A percentile compares a stretch with the other conserved stretches of the same genome.
phyloP scores from a whole-genome alignment of 2,888 invertebrate species.

The Keiferia lycopersicella region DNA sequence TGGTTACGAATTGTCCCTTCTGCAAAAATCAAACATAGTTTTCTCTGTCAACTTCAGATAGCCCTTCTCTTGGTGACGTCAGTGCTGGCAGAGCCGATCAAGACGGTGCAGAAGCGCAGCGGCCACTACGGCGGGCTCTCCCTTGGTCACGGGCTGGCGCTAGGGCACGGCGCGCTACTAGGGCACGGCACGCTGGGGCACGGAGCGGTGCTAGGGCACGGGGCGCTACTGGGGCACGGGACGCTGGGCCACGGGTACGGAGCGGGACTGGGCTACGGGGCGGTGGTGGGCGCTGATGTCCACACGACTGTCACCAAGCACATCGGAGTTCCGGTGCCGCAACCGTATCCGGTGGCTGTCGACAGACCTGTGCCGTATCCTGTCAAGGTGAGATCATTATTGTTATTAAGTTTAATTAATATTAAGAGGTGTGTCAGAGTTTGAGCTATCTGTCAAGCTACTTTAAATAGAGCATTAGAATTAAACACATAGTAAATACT shows the following conservation, averaged over 20 bases:
- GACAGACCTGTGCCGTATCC: constrained; percentile 73
- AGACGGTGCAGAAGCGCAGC: constrained; percentile 72
- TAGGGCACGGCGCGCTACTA: constrained; percentile 50
- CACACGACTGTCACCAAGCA: constrained; percentile 77
- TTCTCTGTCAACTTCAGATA: constrained; percentile 51
- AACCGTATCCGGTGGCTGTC: constrained; percentile 74
- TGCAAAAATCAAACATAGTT: not conserved
- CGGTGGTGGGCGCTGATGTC: constrained; percentile 70
- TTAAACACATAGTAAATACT: too few relatives aligned
- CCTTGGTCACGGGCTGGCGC: constrained; percentile 32
- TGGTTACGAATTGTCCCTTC: too few relatives aligned
- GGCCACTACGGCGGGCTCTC: constrained; percentile 56
- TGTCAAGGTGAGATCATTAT: constrained; percentile 56
- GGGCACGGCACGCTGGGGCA: constrained; percentile 44
- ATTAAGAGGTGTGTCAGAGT: too few relatives aligned
- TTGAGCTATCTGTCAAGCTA: too few relatives aligned
- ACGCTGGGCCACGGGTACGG: constrained; percentile 36
- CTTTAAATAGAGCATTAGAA: too few relatives aligned
- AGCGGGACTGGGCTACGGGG: constrained; percentile 34
- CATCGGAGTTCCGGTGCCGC: constrained; percentile 73
- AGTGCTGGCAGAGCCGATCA: constrained; percentile 69
- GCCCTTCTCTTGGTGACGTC: constrained; percentile 60
- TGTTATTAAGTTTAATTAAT: too few relatives aligned
- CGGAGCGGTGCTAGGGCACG: constrained; percentile 27
- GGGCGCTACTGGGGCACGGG: constrained; percentile 32